A percentile compares a stretch with the other conserved stretches of the same genome.
These are phyloP conservation scores for Morone saxatilis DNA, from an alignment of 2,113 vertebrate species.

Conservation along the genomic window DNA sequence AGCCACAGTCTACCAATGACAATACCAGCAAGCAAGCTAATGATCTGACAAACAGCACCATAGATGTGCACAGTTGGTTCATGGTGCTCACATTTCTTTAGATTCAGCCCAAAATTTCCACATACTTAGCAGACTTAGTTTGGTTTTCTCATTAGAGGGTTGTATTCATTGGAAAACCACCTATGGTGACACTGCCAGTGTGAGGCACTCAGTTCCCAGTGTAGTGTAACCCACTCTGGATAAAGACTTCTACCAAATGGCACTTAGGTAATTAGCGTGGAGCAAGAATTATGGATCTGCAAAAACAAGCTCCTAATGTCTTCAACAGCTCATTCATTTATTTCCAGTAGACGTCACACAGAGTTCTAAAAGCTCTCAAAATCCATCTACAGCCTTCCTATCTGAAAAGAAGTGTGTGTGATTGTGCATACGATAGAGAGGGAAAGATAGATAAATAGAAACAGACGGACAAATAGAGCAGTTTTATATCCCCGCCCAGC, in stretches of 20 bases:
- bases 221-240: background rate
- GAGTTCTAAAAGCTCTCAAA: slow-evolving; percentile 44
- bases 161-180: background rate
- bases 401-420: slow-evolving; percentile 4
- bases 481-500: slow-evolving; percentile 66
- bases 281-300: background rate
- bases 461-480: slow-evolving; percentile 58
- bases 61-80: background rate
- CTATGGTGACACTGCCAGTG: background rate
- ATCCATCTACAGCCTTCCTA: background rate
- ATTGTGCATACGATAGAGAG: slow-evolving; percentile 48
- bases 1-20: background rate
- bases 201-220: background rate
- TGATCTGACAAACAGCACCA: background rate
- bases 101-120: too few species aligned
- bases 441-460: slow-evolving; percentile 51
- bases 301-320: slow-evolving; percentile 11
- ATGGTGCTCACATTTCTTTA: too few species aligned
- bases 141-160: background rate
- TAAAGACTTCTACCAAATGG: slow-evolving; percentile 20
- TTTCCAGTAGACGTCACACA: slow-evolving; percentile 26
- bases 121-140: too few species aligned
- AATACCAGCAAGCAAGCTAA: background rate
- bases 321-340: slow-evolving; percentile 48
- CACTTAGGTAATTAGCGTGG: slow-evolving; percentile 38